These are phyloP conservation scores for Pandemis cinnamomeana DNA, from an alignment of 2,888 invertebrate genomes.

Conservation along the genomic window DNA sequence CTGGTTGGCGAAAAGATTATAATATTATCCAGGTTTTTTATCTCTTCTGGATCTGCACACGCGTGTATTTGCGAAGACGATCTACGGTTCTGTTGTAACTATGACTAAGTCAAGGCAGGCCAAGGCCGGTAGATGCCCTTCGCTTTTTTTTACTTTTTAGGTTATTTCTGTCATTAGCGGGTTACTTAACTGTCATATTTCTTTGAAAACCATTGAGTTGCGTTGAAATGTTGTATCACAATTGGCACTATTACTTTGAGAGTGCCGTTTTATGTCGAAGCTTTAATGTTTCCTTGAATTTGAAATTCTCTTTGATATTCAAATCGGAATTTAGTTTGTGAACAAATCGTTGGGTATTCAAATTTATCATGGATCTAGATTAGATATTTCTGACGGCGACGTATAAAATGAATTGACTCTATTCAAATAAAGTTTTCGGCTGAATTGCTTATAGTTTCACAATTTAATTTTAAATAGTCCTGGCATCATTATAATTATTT, in stretches of 20 bases:
- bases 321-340: background rate
- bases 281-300: background rate
- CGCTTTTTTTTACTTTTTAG: constrained; percentile 28
- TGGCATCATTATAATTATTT: too few relatives aligned
- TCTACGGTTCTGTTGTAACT: background rate
- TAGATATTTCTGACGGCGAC: background rate
- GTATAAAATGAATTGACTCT: background rate
- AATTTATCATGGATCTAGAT: background rate
- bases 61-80: background rate
- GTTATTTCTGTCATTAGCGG: constrained; percentile 29
- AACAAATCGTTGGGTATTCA: background rate
- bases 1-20: too few relatives aligned
- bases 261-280: background rate
- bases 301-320: background rate
- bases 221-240: background rate
- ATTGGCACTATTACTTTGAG: background rate
- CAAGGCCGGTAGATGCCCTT: constrained; percentile 31
- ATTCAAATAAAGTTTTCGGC: too few relatives aligned
- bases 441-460: too few relatives aligned
- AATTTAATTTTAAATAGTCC: too few relatives aligned
- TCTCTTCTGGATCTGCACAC: too few relatives aligned
- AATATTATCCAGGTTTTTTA: too few relatives aligned
- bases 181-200: constrained; percentile 28
- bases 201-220: constrained; percentile 14
- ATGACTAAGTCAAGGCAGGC: constrained; percentile 27